phyloP scores from a whole-genome alignment of 2,797 vertebrate species.

The Tadarida brasiliensis region DNA sequence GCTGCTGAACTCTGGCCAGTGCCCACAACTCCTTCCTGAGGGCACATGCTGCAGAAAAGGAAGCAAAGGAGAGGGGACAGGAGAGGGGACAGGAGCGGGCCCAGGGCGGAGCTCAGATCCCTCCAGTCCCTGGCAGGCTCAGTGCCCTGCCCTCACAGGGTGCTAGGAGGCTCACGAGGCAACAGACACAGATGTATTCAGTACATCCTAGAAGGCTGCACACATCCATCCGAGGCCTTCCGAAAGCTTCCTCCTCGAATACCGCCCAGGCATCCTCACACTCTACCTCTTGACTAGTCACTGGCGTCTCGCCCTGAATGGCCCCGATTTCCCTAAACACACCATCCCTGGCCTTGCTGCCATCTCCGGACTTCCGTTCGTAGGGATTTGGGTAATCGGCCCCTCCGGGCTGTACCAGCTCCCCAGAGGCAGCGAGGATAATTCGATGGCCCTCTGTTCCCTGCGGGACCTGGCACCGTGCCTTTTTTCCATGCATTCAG shows the following conservation, averaged over 20 bases:
- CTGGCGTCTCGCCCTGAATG: neutral
- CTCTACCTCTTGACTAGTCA: neutral
- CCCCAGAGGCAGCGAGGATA: neutral
- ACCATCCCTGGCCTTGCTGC: neutral
- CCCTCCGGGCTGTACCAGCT: neutral
- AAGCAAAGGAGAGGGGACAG: too few species aligned
- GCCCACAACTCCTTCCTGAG: neutral
- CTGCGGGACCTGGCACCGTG: rapidly evolving
- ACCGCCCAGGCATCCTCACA: neutral
- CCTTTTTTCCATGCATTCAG: neutral
- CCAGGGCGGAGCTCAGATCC: neutral
- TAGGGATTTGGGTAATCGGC: neutral
- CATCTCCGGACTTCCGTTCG: neutral
- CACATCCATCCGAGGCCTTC: neutral
- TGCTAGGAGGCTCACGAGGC: neutral
- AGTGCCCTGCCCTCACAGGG: neutral
- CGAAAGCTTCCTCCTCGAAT: neutral
- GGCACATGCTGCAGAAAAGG: neutral
- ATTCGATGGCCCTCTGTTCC: neutral
- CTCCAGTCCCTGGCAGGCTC: neutral
- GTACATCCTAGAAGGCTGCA: neutral
- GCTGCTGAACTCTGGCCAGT: neutral
- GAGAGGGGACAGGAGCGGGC: neutral
- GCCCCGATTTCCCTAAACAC: neutral
- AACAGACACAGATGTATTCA: neutral